A percentile compares a stretch with the other conserved stretches of the same genome.
phyloP scores from a whole-genome alignment of 2,113 vertebrate genomes.

The Amazona vittata region DNA sequence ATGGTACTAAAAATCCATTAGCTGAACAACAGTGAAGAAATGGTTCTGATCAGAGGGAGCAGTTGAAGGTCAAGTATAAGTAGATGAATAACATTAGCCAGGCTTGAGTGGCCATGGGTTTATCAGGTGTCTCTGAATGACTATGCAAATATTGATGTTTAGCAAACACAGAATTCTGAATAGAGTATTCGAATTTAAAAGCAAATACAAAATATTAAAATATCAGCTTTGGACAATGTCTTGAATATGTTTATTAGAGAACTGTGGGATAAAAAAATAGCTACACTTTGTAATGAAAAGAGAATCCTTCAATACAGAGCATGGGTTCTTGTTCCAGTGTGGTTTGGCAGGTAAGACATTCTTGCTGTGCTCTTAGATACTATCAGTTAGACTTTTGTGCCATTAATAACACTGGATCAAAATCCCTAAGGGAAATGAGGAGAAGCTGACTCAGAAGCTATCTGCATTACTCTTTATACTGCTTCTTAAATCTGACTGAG shows the following conservation, averaged over 20 bases:
- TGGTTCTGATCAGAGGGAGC: conserved; percentile 15
- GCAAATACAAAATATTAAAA: not conserved
- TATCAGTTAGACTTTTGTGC: not conserved
- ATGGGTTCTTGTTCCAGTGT: not conserved
- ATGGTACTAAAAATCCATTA: conserved; percentile 57
- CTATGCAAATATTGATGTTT: conserved; percentile 12
- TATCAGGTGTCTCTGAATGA: not conserved
- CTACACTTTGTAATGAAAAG: not conserved
- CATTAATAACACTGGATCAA: not conserved
- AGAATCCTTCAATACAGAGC: not conserved
- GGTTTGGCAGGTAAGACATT: not conserved
- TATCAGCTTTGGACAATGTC: not conserved
- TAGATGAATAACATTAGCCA: not conserved
- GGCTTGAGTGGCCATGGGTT: not conserved
- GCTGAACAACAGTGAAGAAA: conserved; percentile 9
- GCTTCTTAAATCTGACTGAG: not conserved
- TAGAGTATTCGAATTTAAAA: not conserved
- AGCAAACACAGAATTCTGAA: not conserved
- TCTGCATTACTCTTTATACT: not conserved
- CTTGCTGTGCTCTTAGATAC: not conserved
- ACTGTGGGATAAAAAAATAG: not conserved
- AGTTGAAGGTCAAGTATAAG: conserved; percentile 54
- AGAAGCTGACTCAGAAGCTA: not conserved
- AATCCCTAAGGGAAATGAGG: not conserved
- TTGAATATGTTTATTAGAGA: not conserved